Conservation (phyloP, 2,113 vertebrate genomes). For the Ranitomeya variabilis region DNA sequence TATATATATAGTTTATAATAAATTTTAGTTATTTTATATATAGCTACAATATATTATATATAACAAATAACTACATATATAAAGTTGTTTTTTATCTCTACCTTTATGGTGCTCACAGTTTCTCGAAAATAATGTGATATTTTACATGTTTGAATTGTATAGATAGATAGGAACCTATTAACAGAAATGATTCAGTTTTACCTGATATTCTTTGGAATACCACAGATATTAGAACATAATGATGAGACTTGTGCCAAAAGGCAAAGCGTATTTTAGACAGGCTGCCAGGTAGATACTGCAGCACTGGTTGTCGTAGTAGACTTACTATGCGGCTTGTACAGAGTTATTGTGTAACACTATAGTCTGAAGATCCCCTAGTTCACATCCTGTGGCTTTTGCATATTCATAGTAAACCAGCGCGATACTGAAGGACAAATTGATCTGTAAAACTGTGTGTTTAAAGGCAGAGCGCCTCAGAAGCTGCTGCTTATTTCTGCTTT, state of each 20-base stretch:
- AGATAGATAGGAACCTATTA: neutral
- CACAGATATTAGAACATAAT: neutral
- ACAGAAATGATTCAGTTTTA: neutral
- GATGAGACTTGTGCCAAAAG: neutral
- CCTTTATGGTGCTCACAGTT: no score
- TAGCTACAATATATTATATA: no score
- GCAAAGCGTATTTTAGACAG: neutral
- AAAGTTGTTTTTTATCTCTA: no score
- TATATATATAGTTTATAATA: no score
- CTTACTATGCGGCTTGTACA: neutral
- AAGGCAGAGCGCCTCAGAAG: constrained; percentile 40
- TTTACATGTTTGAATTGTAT: neutral
- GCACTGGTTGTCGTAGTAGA: neutral
- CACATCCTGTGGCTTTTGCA: constrained; percentile 26
- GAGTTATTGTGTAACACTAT: neutral
- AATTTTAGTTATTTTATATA: no score
- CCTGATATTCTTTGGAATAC: neutral
- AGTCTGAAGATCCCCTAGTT: neutral
- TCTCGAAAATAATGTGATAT: no score
- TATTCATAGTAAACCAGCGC: constrained; percentile 31
- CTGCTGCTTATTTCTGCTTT: constrained; percentile 43
- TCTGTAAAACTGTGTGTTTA: constrained; percentile 57
- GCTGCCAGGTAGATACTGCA: neutral
- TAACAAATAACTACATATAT: no score
- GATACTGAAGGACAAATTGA: constrained; percentile 48